Conservation (phyloP, 2,797 vertebrate genomes). For the Mallotus villosus region DNA sequence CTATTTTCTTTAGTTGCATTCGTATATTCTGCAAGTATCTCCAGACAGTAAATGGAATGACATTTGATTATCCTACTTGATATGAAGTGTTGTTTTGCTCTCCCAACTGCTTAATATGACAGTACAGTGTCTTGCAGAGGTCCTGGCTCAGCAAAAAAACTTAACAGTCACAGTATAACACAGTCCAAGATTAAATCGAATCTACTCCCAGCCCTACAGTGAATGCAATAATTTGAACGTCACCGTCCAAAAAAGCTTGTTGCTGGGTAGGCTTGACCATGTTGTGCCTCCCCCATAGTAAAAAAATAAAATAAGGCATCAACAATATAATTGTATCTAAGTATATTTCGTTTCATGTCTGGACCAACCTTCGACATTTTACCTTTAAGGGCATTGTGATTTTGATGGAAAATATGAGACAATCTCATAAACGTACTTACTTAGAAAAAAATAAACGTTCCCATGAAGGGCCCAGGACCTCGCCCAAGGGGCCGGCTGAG, state of each 20-base stretch:
- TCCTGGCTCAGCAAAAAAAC: conserved; percentile 5
- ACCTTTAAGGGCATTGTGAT: conserved; percentile 34
- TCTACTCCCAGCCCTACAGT: conserved; percentile 9
- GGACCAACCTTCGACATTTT: conserved; percentile 10
- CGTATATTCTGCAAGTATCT: no score
- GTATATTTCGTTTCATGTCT: neutral
- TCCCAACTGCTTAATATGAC: neutral
- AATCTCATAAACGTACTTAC: conserved; percentile 26
- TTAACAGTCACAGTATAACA: conserved; percentile 2
- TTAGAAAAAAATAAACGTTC: conserved; percentile 5
- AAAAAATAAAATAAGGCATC: neutral
- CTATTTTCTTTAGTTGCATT: neutral
- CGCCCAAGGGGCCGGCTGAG: conserved; percentile 40
- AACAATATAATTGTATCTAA: neutral
- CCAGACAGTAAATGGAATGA: neutral
- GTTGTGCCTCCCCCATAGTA: neutral
- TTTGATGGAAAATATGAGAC: conserved; percentile 57
- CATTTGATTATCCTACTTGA: neutral
- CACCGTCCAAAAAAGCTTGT: conserved; percentile 17
- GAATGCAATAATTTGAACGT: conserved; percentile 17
- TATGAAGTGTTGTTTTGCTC: neutral
- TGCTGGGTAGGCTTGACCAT: neutral
- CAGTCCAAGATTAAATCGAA: conserved; percentile 10
- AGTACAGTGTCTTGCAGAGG: neutral
- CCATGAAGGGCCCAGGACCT: conserved; percentile 39